Conservation (phyloP, 2,888 invertebrate genomes). For the Leucoma salicis region DNA sequence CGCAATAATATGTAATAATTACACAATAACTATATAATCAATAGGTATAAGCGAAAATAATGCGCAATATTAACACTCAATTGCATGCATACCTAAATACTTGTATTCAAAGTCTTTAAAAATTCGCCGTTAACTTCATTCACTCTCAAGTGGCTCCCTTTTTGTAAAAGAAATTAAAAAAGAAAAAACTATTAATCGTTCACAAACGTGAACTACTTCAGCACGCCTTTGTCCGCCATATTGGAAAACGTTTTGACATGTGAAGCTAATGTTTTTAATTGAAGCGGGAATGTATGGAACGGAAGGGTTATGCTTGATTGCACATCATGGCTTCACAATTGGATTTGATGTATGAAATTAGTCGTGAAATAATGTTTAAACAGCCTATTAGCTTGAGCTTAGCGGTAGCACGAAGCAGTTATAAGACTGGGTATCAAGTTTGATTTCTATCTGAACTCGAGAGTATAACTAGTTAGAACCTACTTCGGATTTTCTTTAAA, state of each 20-base stretch:
- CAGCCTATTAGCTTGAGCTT: too few species aligned
- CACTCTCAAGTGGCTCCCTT: constrained; percentile 73
- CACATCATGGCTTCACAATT: neutral
- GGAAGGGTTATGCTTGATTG: neutral
- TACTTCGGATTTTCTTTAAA: too few species aligned
- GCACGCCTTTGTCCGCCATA: constrained; percentile 72
- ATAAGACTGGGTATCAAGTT: too few species aligned
- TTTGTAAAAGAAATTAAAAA: constrained; percentile 67
- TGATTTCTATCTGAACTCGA: too few species aligned
- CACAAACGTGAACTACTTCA: constrained; percentile 74
- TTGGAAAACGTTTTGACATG: constrained; percentile 73
- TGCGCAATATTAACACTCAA: constrained; percentile 63
- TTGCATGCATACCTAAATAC: constrained; percentile 67
- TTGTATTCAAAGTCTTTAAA: constrained; percentile 53
- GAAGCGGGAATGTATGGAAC: constrained; percentile 12
- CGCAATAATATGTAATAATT: too few species aligned
- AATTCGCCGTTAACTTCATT: constrained; percentile 75
- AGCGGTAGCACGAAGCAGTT: too few species aligned
- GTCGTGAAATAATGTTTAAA: too few species aligned
- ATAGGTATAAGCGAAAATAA: constrained; percentile 40
- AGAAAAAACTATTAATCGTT: constrained; percentile 73
- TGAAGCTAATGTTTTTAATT: constrained; percentile 51
- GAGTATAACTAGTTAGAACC: too few species aligned
- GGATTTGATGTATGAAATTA: neutral
- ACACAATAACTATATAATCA: neutral